Base-by-base conservation (phyloP, 2,888 invertebrate species). In the Hirtodrosophila alboralis region DNA sequence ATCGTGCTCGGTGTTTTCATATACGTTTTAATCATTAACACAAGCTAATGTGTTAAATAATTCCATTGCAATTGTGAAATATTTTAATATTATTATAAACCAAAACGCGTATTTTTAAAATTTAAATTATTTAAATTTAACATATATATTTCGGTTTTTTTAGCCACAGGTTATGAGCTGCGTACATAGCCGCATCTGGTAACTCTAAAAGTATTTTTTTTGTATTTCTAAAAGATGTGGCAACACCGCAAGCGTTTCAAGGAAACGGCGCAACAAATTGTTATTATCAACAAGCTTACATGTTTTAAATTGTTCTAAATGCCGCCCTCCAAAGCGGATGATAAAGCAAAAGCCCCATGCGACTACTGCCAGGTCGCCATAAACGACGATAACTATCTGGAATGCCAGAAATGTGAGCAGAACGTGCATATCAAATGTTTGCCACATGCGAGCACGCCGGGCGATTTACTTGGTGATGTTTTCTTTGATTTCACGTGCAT, bases 401-500 rank as follows among this genome's bases (percentile, higher is more conserved):
- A 91, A 43, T 96, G 95, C 80, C 89, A 90, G 26, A 90, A 86
- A 26, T 96, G 96, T 80, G 86, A 91, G 4, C 89, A 90, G 63
- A 92, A 91, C 68, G 93, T 95, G 7, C 96, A 96, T 84, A 88
- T 94, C 10, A 90, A 91, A 16, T 96, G 96, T 84, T 90, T 96
- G 26, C 92, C 92, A 67, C 91, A 93, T 16, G 93, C 93, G 0
- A 92, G 93, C 7, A 93, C 95, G 0, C 95, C 95, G 0, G 94
- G 94, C 0, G 93, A 94, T 62, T 92, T 96, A 9, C 87, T 92
- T 0, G 95, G 95, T 7, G 96, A 96, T 91, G 92, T 95, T 3
- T 96, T 95, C 88, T 96, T 95, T 70, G 92, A 93, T 66, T 94
- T 94, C 58, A 93, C 92, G 1, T 96, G 96, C 78, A 89, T 91